These are phyloP conservation scores for Cacatua alba DNA, from an alignment of 2,113 vertebrate genomes.

Conservation along the genomic window DNA sequence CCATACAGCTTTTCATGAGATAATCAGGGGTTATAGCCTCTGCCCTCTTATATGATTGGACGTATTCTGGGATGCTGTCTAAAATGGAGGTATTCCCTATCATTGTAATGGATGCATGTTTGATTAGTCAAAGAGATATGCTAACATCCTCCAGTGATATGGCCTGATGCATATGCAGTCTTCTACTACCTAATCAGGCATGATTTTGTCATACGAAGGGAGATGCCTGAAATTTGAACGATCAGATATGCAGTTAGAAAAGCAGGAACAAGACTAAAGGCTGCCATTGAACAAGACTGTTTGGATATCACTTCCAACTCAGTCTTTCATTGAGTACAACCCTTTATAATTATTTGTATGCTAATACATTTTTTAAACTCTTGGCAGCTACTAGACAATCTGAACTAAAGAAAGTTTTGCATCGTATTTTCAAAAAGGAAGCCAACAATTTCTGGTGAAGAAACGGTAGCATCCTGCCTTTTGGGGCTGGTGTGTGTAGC, in stretches of 20 bases:
- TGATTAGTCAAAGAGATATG: not conserved
- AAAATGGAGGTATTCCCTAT: not conserved
- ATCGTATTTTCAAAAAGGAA: constrained; percentile 29
- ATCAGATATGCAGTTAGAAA: not conserved
- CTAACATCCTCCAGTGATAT: not conserved
- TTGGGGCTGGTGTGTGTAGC: constrained; percentile 7
- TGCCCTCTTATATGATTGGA: not conserved
- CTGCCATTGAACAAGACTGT: not conserved
- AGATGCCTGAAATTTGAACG: not conserved
- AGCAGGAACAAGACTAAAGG: not conserved
- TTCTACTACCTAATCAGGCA: not conserved
- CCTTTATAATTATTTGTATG: not conserved
- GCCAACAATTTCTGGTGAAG: not conserved
- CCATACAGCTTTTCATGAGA: not conserved
- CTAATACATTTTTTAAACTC: not conserved
- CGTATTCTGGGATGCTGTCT: not conserved
- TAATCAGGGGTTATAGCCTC: not conserved
- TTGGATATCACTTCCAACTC: not conserved
- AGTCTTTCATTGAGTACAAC: not conserved
- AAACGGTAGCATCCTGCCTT: constrained; percentile 16
- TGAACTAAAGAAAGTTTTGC: constrained; percentile 26
- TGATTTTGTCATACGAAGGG: not conserved
- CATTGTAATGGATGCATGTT: not conserved
- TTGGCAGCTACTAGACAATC: constrained; percentile 25
- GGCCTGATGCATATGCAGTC: not conserved